Percentiles rank a stretch among this genome's conserved stretches.
Evolutionary conservation across 2,888 invertebrate species (phyloP).

Genomic region (Rhamnusium bicolor): DNA sequence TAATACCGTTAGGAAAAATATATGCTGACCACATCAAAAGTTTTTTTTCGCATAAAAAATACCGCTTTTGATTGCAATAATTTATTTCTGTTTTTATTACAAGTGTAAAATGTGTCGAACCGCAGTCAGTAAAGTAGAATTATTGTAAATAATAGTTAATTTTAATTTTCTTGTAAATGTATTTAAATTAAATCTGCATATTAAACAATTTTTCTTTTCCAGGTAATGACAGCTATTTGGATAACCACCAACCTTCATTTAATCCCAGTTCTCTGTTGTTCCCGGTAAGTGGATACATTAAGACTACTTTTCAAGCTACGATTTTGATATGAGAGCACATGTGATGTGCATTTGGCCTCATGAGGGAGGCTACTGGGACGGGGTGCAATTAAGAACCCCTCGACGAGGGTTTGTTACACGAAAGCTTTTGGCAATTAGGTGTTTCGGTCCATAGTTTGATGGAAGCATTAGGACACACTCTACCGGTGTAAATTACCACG

Average conservation of each 20-base stretch:
- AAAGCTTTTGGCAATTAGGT: conserved; percentile 70
- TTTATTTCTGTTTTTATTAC: too few species aligned
- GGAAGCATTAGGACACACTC: conserved; percentile 65
- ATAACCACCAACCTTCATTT: conserved; percentile 21
- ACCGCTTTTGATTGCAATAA: too few species aligned
- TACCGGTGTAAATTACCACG: conserved; percentile 64
- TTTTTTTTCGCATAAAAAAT: too few species aligned
- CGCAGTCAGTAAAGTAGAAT: too few species aligned
- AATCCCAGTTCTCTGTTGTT: conserved; percentile 22
- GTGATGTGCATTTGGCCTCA: conserved; percentile 51
- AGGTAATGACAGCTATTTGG: conserved; percentile 38
- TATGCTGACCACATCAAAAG: too few species aligned
- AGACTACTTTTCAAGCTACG: conserved; percentile 43
- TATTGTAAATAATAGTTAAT: too few species aligned
- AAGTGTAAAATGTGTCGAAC: too few species aligned
- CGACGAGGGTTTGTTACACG: conserved; percentile 62
- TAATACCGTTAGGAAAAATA: too few species aligned
- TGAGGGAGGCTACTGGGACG: conserved; percentile 46
- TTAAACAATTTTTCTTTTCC: conserved; percentile 32
- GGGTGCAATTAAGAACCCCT: conserved; percentile 66
- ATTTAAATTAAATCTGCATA: too few species aligned
- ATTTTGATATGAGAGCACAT: conserved; percentile 48
- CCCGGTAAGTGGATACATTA: conserved; percentile 44
- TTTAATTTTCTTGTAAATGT: too few species aligned
- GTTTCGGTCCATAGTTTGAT: conserved; percentile 65